A percentile compares a stretch with the other conserved stretches of the same genome.
Evolutionary conservation across 2,113 vertebrate species (phyloP).

Genomic region (Sinocyclocheilus maitianheensis): DNA sequence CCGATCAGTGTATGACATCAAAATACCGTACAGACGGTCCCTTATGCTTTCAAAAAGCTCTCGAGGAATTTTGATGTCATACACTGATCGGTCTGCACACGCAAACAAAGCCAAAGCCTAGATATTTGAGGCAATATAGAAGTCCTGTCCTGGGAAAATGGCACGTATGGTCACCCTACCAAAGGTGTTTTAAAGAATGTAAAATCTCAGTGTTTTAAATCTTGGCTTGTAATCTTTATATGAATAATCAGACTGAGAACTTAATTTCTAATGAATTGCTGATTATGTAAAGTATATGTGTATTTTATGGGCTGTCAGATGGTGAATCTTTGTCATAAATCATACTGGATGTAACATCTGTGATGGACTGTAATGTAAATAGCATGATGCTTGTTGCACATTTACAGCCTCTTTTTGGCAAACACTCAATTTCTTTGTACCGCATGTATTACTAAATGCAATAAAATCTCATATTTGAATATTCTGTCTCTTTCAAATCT

Average conservation of each 20-base stretch:
- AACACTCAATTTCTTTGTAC: background rate
- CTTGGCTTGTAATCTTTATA: background rate
- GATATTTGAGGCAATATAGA: too few relatives aligned
- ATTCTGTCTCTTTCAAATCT: background rate
- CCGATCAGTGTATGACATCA: too few relatives aligned
- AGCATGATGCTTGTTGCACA: background rate
- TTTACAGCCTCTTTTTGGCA: background rate
- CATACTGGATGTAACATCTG: background rate
- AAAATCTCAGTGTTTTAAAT: background rate
- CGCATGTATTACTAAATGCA: slow-evolving; percentile 7
- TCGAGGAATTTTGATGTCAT: too few relatives aligned
- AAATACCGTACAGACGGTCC: too few relatives aligned
- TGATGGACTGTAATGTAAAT: background rate
- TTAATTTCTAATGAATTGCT: background rate
- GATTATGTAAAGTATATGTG: background rate
- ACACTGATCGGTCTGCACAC: too few relatives aligned
- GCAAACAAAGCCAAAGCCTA: too few relatives aligned
- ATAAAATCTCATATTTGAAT: slow-evolving; percentile 7
- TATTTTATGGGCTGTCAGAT: background rate
- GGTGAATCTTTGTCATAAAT: background rate
- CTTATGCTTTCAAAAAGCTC: too few relatives aligned
- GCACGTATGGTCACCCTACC: too few relatives aligned
- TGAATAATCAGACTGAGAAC: background rate
- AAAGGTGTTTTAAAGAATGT: background rate
- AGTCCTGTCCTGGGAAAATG: too few relatives aligned